A percentile compares a stretch with the other conserved stretches of the same genome.
phyloP scores from a whole-genome alignment of 2,888 invertebrate species.

The Argynnis bischoffii region DNA sequence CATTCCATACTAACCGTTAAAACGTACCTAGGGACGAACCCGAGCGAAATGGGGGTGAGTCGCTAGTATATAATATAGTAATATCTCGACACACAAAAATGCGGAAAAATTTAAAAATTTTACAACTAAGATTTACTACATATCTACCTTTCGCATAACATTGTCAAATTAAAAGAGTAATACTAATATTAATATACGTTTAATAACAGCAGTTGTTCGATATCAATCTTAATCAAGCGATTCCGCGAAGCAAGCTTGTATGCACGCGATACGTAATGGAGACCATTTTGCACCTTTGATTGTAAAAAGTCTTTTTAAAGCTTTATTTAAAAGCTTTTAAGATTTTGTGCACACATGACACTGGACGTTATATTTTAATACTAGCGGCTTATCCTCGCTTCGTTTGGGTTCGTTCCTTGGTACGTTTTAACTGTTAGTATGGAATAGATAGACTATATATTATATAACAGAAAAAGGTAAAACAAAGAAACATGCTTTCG shows the following conservation, averaged over 20 bases:
- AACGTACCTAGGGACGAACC: no score
- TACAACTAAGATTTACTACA: not conserved
- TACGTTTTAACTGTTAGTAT: no score
- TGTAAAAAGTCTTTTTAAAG: slow-evolving; percentile 28
- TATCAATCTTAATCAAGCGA: slow-evolving; percentile 59
- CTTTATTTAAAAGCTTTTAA: not conserved
- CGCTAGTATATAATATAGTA: no score
- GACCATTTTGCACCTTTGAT: slow-evolving; percentile 42
- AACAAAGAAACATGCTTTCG: no score
- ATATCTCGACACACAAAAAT: no score
- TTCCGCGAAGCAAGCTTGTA: slow-evolving; percentile 46
- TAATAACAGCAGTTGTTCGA: slow-evolving; percentile 56
- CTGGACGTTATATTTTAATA: no score
- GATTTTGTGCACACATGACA: not conserved
- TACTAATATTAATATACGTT: slow-evolving; percentile 50
- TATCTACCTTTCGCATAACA: slow-evolving; percentile 40
- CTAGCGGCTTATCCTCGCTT: no score
- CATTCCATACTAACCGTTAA: no score
- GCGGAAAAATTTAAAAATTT: not conserved
- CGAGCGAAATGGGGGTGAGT: no score
- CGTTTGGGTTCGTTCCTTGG: no score
- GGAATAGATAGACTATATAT: no score
- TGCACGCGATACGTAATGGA: slow-evolving; percentile 47
- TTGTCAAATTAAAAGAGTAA: slow-evolving; percentile 49
- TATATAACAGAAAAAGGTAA: no score